A percentile compares a stretch with the other conserved stretches of the same genome.
Conservation (phyloP, 1,140 invertebrate species). For the Spodoptera litura region DNA sequence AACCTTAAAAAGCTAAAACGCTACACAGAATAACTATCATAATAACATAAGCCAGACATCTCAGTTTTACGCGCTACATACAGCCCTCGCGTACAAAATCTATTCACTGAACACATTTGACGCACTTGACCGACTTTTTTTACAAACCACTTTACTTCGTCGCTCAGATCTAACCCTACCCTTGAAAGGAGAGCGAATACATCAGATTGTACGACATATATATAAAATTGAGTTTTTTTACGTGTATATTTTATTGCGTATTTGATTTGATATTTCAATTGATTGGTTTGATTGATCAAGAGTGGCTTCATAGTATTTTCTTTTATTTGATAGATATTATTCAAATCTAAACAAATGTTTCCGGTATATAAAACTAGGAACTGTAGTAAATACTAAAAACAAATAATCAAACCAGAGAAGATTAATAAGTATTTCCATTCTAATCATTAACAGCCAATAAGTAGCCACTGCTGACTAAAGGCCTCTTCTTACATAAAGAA, state of each 20-base stretch:
- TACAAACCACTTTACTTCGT: conserved; percentile 31
- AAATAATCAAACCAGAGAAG: too few species aligned
- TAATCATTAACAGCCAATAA: too few species aligned
- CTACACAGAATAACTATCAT: conserved; percentile 1
- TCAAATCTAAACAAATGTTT: too few species aligned
- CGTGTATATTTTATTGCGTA: background rate
- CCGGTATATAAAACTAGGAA: too few species aligned
- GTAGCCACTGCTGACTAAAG: too few species aligned
- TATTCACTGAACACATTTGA: conserved; percentile 44
- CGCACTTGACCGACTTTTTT: conserved; percentile 48
- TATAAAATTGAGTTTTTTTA: conserved; percentile 21
- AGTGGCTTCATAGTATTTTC: too few species aligned
- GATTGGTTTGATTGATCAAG: too few species aligned
- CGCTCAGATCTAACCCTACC: conserved; percentile 33
- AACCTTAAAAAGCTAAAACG: background rate
- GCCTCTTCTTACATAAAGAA: too few species aligned
- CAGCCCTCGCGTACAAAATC: background rate
- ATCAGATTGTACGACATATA: conserved; percentile 27
- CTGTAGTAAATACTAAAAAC: too few species aligned
- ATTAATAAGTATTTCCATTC: too few species aligned
- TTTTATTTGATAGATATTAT: too few species aligned
- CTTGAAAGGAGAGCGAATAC: conserved; percentile 16
- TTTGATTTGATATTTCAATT: too few species aligned
- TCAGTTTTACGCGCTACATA: background rate
- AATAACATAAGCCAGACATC: conserved; percentile 4